Evolutionary conservation across 2,888 invertebrate species (phyloP), one percentile per base, ranked within the genome.

Genomic region (Stictocephala bisonia): DNA sequence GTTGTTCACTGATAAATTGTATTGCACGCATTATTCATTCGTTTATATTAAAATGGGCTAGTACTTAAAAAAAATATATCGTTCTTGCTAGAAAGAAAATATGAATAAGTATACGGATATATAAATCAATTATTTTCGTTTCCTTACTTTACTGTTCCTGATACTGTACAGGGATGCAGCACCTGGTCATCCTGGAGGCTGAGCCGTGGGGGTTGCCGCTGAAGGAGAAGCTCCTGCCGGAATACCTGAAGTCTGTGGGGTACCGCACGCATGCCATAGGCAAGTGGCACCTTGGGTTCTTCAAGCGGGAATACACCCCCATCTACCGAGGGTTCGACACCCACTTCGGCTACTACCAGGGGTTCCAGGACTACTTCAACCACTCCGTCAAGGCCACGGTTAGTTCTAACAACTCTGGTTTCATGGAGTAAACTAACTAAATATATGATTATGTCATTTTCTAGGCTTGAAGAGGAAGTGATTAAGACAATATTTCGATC

Each of bases 261-360:
- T 88, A 88, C 79, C 77, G 77, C 1, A 85, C 86, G 3, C 87
- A 86, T 76, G 84, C 86, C 26, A 84, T 88, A 18, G 88, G 88
- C 22, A 88, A 88, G 83, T 87, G 88, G 87, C 82, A 83, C 80
- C 81, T 87, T 53, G 87, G 88, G 4, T 86, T 86, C 81, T 85
- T 83, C 78, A 81, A 82, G 18, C 82, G 84, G 64, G 84, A 86
- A 75, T 90, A 89, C 81, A 89, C 92, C 4, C 95, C 95, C 0
- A 88, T 88, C 0, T 84, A 85, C 74, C 87, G 94, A 35, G 95
- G 95, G 2, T 97, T 93, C 81, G 90, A 93, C 78, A 86, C 89
- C 3, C 94, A 95, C 82, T 93, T 90, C 81, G 97, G 97, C 1
- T 95, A 94, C 82, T 92, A 93, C 87, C 91, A 90, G 74, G 95